Evolutionary conservation across 2,113 vertebrate genomes (phyloP).

Genomic region (Aix galericulata): DNA sequence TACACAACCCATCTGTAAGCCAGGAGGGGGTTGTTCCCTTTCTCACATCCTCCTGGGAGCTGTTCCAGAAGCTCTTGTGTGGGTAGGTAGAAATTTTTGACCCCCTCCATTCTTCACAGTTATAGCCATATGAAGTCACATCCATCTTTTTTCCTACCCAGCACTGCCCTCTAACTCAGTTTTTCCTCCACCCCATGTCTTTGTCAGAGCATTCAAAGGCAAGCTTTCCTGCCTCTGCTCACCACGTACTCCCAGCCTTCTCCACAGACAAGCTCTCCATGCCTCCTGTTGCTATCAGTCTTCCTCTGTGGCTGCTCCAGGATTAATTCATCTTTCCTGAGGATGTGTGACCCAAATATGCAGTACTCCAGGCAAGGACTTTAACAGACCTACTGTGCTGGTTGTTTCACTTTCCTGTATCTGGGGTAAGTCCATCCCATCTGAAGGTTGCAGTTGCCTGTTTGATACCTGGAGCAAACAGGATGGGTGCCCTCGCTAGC

Average conservation of each 20-base stretch:
- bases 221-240: neutral
- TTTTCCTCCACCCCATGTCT: neutral
- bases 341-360: constrained; percentile 8
- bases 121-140: neutral
- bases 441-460: neutral
- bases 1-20: neutral
- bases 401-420: neutral
- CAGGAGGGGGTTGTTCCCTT: neutral
- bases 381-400: neutral
- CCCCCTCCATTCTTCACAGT: neutral
- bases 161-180: neutral
- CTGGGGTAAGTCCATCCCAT: neutral
- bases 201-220: neutral
- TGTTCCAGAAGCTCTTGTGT: neutral
- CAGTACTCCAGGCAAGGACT: neutral
- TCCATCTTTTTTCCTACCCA: neutral
- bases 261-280: neutral
- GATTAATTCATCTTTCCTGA: neutral
- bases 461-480: neutral
- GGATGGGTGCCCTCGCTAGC: neutral
- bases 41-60: neutral
- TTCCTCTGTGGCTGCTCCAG: neutral
- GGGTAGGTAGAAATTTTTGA: neutral
- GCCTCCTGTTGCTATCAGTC: neutral
- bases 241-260: neutral